A percentile compares a stretch with the other conserved stretches of the same genome.
Conservation (phyloP, 2,113 vertebrate species). For the Addax nasomaculatus region DNA sequence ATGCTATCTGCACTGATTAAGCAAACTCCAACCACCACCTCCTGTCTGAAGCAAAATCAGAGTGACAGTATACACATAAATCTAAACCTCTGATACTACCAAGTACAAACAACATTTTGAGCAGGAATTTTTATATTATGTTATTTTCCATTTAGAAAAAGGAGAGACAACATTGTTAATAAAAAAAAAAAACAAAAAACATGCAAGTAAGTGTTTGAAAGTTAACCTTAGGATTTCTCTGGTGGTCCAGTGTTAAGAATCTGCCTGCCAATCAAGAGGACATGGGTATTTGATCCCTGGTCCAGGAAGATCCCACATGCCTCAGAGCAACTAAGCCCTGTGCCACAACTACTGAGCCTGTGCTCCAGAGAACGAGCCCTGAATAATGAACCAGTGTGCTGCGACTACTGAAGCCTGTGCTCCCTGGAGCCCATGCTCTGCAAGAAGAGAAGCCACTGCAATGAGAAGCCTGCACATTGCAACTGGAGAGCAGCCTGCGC, state of each 20-base stretch:
- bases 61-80: neutral
- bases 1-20: constrained; percentile 59
- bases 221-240: neutral
- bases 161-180: neutral
- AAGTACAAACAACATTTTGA: neutral
- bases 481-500: neutral
- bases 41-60: constrained; percentile 61
- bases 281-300: neutral
- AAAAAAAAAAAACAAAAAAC: neutral
- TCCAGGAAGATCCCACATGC: neutral
- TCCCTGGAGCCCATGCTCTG: neutral
- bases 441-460: neutral
- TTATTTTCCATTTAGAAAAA: constrained; percentile 21
- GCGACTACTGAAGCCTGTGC: neutral
- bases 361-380: neutral
- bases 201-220: neutral
- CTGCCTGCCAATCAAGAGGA: neutral
- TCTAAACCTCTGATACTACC: neutral
- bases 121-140: neutral
- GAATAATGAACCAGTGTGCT: neutral
- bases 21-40: constrained; percentile 59
- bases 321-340: neutral
- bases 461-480: neutral
- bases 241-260: neutral
- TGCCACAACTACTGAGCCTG: neutral